Conservation (phyloP, 2,888 invertebrate species). For the Blomia tropicalis region DNA sequence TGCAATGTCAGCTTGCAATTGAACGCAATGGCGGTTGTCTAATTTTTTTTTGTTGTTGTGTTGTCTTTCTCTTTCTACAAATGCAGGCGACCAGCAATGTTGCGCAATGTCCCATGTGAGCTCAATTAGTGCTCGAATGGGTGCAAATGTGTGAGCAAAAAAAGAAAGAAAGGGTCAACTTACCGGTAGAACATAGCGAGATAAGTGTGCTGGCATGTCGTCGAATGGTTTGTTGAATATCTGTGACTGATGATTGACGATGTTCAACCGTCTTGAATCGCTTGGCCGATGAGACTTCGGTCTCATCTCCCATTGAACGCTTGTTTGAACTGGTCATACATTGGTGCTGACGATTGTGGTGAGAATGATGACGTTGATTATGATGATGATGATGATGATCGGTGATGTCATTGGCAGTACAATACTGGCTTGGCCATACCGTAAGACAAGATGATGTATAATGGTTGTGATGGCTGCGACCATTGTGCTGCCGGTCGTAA, state of each 20-base stretch:
- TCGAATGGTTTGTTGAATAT: slow-evolving; percentile 37
- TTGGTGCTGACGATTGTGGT: too few species aligned
- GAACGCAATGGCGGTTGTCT: too few species aligned
- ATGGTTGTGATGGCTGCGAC: slow-evolving; percentile 35
- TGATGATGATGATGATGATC: not conserved
- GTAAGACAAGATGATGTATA: not conserved
- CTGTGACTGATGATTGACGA: not conserved
- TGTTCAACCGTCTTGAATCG: not conserved
- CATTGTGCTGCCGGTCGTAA: slow-evolving; percentile 43
- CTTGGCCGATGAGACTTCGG: not conserved
- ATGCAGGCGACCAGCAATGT: too few species aligned
- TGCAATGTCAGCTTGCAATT: too few species aligned
- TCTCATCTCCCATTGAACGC: not conserved
- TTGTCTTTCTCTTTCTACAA: too few species aligned
- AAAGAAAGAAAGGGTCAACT: slow-evolving; percentile 33
- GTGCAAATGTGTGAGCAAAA: too few species aligned
- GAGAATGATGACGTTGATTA: not conserved
- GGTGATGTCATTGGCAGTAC: not conserved
- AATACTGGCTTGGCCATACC: not conserved
- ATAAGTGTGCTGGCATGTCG: slow-evolving; percentile 59
- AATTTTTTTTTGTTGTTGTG: too few species aligned
- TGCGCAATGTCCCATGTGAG: too few species aligned
- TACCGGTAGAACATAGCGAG: slow-evolving; percentile 62
- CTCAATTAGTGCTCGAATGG: too few species aligned
- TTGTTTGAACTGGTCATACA: not conserved